Conservation (phyloP, 2,797 vertebrate species). For the Intellagama lesueurii region DNA sequence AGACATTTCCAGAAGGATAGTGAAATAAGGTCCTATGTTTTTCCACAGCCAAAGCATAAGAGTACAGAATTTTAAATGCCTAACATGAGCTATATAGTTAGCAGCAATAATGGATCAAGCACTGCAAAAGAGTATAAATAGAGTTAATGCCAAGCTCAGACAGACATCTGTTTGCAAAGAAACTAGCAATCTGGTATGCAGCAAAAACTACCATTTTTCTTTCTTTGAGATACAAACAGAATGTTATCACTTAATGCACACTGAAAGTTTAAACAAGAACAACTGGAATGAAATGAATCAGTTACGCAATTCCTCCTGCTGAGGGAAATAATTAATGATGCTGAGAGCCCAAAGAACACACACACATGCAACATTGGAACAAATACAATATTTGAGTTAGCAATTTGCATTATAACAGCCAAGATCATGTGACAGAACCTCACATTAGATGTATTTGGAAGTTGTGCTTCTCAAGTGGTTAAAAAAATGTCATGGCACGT, state of each 20-base stretch:
- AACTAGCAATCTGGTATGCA: slow-evolving; percentile 11
- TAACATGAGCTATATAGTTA: slow-evolving; percentile 1
- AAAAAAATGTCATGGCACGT: too few relatives aligned
- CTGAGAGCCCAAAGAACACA: slow-evolving; percentile 34
- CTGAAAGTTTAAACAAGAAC: slow-evolving; percentile 48
- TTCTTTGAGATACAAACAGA: background rate
- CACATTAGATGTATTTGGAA: background rate
- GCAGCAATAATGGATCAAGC: slow-evolving; percentile 17
- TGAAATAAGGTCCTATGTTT: slow-evolving; percentile 20
- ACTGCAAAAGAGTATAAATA: slow-evolving; percentile 31
- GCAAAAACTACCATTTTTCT: slow-evolving; percentile 19
- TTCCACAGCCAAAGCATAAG: slow-evolving; percentile 28
- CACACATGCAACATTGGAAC: background rate
- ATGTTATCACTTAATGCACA: slow-evolving; percentile 14
- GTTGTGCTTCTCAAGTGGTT: too few relatives aligned
- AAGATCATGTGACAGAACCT: background rate
- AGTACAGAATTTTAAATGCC: slow-evolving; percentile 12
- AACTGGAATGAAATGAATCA: slow-evolving; percentile 52
- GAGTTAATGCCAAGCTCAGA: background rate
- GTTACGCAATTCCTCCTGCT: slow-evolving; percentile 29
- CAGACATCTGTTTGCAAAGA: slow-evolving; percentile 18
- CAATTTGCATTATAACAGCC: background rate
- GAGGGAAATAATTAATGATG: slow-evolving; percentile 46
- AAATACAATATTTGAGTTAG: background rate
- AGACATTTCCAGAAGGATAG: background rate